Evolutionary conservation across 2,113 vertebrate genomes (phyloP), one percentile per base, ranked within the genome.

Genomic region (Poeciliopsis retropinna): DNA sequence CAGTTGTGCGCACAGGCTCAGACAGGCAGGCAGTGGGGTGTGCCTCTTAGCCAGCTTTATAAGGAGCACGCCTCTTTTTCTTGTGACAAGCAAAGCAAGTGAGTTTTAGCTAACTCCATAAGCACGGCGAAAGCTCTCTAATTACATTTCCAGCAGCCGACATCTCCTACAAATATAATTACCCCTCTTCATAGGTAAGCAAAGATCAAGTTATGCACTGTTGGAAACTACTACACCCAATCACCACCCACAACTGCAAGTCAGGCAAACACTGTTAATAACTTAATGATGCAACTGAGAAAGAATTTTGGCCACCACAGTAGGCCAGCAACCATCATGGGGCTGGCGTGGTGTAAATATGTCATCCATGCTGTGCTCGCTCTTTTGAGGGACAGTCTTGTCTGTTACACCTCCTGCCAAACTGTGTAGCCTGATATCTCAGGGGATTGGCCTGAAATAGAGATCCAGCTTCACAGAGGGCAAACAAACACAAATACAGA

Each of bases 11-110:
- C 82, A 84, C 90, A 93, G 76, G 92, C 89, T 91, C 82, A 86
- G 84, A 92, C 92, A 92, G 62, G 90, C 83, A 78, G 29, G 90
- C 83, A 75, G 31, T 82, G 75, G 73, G 90, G 92, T 89, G 89
- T 82, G 90, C 78, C 91, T 75, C 27, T 8, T 32, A 31, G 6
- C 67, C 61, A 73, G 77, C 62, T 62, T 32, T 12, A 83, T 31
- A 75, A 80, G 67, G 31, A 86, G 65, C 57, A 83, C 70, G 65
- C 63, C 44, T 54, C 27, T 14, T 67, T 37, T 60, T 66, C 44
- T 76, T 27, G 61, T 29, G 27, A 78, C 65, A 37, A 28, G 32
- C 5, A 13, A 5, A 29, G 19, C 69, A 10, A 60, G 0, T 28
- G 73, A 57, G 30, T 79, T 51, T 27, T 2, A 70, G 67, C 2